Conservation (phyloP, 2,888 invertebrate genomes). For the Calameuta idolon region DNA sequence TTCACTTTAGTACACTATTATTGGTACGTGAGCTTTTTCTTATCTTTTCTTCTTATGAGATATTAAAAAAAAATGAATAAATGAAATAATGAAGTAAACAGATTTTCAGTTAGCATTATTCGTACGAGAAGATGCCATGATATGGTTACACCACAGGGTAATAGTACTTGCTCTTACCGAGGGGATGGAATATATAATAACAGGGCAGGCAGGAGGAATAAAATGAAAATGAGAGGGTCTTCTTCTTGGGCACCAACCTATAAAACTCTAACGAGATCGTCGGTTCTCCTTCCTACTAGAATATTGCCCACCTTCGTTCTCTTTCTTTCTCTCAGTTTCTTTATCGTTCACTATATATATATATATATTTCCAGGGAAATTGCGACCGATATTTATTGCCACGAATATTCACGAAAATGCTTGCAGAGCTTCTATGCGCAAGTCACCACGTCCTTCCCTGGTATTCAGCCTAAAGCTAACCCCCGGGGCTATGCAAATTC, state of each 20-base stretch:
- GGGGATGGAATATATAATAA: background rate
- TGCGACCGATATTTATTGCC: background rate
- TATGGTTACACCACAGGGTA: background rate
- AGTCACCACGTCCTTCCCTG: background rate
- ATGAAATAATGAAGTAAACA: background rate
- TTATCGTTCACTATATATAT: background rate
- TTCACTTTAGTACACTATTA: no score
- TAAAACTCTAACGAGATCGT: slow-evolving; percentile 7
- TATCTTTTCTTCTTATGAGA: no score
- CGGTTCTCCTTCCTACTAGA: background rate
- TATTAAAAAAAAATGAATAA: background rate
- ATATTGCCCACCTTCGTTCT: background rate
- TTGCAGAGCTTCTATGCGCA: background rate
- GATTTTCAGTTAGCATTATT: background rate
- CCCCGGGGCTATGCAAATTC: background rate
- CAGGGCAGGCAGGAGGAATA: background rate
- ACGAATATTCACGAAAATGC: background rate
- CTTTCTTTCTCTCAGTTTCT: background rate
- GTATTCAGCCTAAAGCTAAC: background rate
- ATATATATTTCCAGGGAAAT: background rate
- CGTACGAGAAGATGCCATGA: background rate
- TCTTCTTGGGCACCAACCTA: background rate
- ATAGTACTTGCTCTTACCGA: background rate
- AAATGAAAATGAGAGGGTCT: background rate
- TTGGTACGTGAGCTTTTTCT: background rate